Evolutionary conservation across 2,113 vertebrate species (phyloP).

Genomic region (Peromyscus polionotus): DNA sequence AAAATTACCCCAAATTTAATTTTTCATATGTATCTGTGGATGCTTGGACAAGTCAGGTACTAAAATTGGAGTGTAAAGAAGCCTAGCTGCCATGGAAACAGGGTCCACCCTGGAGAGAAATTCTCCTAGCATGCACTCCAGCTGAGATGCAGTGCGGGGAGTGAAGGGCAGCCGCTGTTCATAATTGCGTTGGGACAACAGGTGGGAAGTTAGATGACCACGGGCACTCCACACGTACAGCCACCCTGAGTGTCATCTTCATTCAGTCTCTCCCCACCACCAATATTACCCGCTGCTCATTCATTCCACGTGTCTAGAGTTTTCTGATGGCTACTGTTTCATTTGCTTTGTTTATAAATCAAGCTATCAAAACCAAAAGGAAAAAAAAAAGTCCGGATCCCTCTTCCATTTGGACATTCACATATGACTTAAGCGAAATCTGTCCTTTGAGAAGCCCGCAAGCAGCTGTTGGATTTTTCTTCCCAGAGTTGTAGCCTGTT

Average conservation of each 20-base stretch:
- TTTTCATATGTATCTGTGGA: not conserved
- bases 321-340: not conserved
- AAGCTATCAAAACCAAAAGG: not conserved
- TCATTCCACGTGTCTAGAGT: not conserved
- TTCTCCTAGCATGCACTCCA: not conserved
- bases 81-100: not conserved
- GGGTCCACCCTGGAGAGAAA: not conserved
- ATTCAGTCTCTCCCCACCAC: constrained; percentile 18
- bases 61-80: not conserved
- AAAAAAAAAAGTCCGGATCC: not conserved
- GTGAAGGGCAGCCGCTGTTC: not conserved
- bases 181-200: not conserved
- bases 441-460: not conserved
- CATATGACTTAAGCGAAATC: not conserved
- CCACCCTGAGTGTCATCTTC: not conserved
- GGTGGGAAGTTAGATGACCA: not conserved
- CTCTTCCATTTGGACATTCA: not conserved
- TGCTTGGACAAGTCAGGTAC: not conserved
- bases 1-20: constrained; percentile 8
- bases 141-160: not conserved
- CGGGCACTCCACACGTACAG: not conserved
- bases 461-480: not conserved
- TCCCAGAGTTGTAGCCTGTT: not conserved
- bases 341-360: constrained; percentile 34
- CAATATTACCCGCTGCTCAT: not conserved